These are phyloP conservation scores for Pseudomugil tenellus DNA, from an alignment of 2,797 vertebrate species.

Conservation along the genomic window DNA sequence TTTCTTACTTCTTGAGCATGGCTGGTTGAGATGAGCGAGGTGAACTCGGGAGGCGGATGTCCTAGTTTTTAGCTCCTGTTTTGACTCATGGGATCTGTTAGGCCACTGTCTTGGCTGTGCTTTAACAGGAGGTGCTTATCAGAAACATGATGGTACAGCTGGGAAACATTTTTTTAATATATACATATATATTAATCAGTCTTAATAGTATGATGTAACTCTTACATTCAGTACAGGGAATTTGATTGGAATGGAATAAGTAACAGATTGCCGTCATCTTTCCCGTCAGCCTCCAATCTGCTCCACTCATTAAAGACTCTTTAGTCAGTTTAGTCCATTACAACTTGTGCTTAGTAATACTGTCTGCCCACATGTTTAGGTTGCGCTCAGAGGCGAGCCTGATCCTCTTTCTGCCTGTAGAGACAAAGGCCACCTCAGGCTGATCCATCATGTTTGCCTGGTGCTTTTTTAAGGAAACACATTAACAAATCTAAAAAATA, in stretches of 20 bases:
- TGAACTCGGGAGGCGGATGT: slow-evolving; percentile 25
- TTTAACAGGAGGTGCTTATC: no score
- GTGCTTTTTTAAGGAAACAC: not conserved
- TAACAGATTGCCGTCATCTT: not conserved
- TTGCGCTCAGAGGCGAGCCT: not conserved
- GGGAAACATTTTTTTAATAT: no score
- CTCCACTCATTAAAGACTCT: not conserved
- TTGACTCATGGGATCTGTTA: not conserved
- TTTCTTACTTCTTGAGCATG: not conserved
- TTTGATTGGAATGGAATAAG: not conserved
- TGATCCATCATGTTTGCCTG: not conserved
- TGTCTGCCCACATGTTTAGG: not conserved
- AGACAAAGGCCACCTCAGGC: not conserved
- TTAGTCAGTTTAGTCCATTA: not conserved
- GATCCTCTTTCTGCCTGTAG: not conserved
- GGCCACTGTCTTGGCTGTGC: slow-evolving; percentile 9
- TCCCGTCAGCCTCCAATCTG: not conserved
- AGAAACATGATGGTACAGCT: no score
- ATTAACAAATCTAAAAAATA: not conserved
- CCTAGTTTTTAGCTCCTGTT: slow-evolving; percentile 29
- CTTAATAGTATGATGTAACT: not conserved
- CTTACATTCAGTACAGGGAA: not conserved
- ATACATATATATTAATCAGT: no score
- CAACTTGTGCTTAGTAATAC: not conserved
- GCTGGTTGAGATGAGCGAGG: slow-evolving; percentile 21